Evolutionary conservation across 2,888 invertebrate genomes (phyloP).

Genomic region (Julus scanicus): DNA sequence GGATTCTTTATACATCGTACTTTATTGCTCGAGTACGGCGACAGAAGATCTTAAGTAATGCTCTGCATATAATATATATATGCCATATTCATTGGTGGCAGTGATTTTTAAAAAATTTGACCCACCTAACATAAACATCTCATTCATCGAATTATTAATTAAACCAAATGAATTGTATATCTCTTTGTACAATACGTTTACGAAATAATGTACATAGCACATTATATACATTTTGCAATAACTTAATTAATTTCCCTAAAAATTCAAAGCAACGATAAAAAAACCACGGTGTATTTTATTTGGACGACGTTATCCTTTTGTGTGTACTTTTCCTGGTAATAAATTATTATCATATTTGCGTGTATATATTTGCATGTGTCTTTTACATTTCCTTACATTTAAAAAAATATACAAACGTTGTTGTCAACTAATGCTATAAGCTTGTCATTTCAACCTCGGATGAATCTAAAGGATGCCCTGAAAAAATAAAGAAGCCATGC

Average conservation of each 20-base stretch:
- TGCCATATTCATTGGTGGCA: not conserved
- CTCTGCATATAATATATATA: not conserved
- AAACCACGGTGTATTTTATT: not conserved
- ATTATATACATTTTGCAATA: not conserved
- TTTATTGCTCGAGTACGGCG: too few species aligned
- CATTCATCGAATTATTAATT: not conserved
- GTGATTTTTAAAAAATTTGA: not conserved
- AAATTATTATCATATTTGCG: not conserved
- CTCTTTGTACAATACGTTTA: not conserved
- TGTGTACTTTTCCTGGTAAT: not conserved
- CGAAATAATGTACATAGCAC: not conserved
- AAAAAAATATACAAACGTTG: slow-evolving; percentile 12
- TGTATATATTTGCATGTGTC: not conserved
- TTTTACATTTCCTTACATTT: not conserved
- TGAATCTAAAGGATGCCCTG: not conserved
- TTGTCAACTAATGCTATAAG: not conserved
- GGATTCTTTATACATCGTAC: too few species aligned
- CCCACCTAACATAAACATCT: not conserved
- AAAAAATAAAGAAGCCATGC: not conserved
- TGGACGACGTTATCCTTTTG: not conserved
- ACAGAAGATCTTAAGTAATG: not conserved
- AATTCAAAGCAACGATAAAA: not conserved
- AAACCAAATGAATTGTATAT: not conserved
- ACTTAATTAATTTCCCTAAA: not conserved
- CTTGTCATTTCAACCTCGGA: not conserved